Evolutionary conservation across 2,797 vertebrate genomes (phyloP), one percentile per base, ranked within the genome.

Genomic region (Remorina albescens): DNA sequence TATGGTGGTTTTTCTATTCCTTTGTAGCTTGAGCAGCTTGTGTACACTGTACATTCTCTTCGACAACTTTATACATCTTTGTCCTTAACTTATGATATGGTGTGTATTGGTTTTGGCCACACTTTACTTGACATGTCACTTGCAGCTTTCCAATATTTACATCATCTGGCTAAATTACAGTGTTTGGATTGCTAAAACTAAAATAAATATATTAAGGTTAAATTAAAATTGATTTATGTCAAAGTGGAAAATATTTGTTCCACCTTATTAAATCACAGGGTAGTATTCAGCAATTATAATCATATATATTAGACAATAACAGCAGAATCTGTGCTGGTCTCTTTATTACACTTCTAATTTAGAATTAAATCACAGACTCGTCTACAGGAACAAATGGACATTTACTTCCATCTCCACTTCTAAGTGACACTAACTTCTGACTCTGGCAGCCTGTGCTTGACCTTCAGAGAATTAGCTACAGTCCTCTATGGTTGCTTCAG

Each of bases 391-490:
- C 3, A 34, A 55, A 8, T 34, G 4, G 8, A 5, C 2, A 1
- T 60, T 54, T 74, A 6, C 39, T 23, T 15, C 51, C 36, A 41
- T 51, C 25, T 57, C 64, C 18, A 25, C 26, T 53, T 63, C 32
- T 32, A 60, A 54, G 11, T 8, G 65, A 42, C 44, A 50, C 46
- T 58, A 21, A 74, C 58, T 74, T 61, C 63, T 51, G 28, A 68
- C 44, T 69, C 37, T 34, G 34, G 19, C 58, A 54, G 50, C 34
- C 53, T 42, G 28, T 9, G 3, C 67, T 44, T 74, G 72, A 76
- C 72, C 59, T 70, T 71, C 59, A 64, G 55, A 82, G 61, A 75
- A 62, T 80, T 71, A 70, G 65, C 51, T 36, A 55, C 39, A 44
- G 63, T 62, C 12, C 50, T 81, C 54, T 71, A 58, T 34, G 49